These are phyloP conservation scores for Callinectes sapidus DNA, from an alignment of 2,888 invertebrate genomes.

Conservation along the genomic window DNA sequence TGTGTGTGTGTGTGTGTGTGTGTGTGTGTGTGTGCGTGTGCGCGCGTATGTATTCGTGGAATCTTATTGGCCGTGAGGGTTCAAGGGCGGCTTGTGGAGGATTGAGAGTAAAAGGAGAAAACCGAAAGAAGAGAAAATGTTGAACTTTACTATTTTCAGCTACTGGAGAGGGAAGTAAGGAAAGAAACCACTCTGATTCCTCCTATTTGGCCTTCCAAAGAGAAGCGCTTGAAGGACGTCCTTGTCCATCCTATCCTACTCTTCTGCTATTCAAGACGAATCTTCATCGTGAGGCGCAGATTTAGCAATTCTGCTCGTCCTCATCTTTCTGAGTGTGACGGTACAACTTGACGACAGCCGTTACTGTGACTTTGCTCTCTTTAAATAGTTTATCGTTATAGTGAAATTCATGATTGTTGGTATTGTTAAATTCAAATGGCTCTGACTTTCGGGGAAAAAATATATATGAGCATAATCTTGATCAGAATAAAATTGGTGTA, in stretches of 20 bases:
- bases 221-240: background rate
- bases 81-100: background rate
- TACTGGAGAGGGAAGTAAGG: background rate
- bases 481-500: background rate
- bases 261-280: background rate
- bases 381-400: background rate
- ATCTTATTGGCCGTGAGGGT: background rate
- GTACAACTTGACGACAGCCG: background rate
- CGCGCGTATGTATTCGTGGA: background rate
- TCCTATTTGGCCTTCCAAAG: background rate
- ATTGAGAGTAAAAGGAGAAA: background rate
- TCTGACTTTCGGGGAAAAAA: background rate
- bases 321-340: background rate
- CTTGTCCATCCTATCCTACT: background rate
- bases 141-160: background rate
- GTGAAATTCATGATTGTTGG: background rate
- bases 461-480: background rate
- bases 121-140: background rate
- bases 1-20: background rate
- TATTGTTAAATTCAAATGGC: background rate
- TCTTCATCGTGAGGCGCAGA: background rate
- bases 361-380: background rate
- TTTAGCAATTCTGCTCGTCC: background rate
- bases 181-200: background rate
- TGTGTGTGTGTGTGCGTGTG: constrained; percentile 19